A percentile compares a stretch with the other conserved stretches of the same genome.
phyloP scores from a whole-genome alignment of 2,797 vertebrate genomes.

The Aulostomus chinensis region DNA sequence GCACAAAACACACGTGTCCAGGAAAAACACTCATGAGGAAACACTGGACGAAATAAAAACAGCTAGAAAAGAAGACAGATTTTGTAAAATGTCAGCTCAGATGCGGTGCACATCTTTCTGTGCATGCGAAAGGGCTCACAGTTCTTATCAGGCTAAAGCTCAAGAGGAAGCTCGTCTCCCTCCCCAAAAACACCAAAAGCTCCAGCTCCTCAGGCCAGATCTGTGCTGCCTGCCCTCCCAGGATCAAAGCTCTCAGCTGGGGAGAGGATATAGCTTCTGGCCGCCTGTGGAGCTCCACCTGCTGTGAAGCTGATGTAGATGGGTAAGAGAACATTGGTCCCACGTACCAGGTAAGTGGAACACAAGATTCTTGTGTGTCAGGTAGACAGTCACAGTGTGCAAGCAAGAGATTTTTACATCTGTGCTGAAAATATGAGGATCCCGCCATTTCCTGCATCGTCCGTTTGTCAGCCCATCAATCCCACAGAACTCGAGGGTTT shows the following conservation, averaged over 20 bases:
- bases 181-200: neutral
- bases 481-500: too few relatives aligned
- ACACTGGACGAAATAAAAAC: neutral
- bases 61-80: too few relatives aligned
- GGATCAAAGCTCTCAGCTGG: slow-evolving; percentile 28
- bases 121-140: neutral
- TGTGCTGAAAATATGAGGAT: too few relatives aligned
- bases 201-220: slow-evolving; percentile 6
- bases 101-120: too few relatives aligned
- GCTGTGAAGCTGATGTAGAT: slow-evolving; percentile 31
- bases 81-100: too few relatives aligned
- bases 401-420: neutral
- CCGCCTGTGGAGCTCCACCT: slow-evolving; percentile 27
- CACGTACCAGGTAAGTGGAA: neutral
- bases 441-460: neutral
- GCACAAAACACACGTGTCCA: slow-evolving; percentile 12
- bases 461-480: too few relatives aligned
- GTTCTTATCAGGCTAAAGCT: neutral
- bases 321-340: neutral
- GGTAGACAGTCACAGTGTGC: neutral
- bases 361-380: neutral
- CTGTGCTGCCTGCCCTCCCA: slow-evolving; percentile 10
- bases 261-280: slow-evolving; percentile 9
- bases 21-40: neutral
- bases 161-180: neutral